Evolutionary conservation across 2,888 invertebrate genomes (phyloP), one percentile per base, ranked within the genome.

Genomic region (Drosophila prostipennis): DNA sequence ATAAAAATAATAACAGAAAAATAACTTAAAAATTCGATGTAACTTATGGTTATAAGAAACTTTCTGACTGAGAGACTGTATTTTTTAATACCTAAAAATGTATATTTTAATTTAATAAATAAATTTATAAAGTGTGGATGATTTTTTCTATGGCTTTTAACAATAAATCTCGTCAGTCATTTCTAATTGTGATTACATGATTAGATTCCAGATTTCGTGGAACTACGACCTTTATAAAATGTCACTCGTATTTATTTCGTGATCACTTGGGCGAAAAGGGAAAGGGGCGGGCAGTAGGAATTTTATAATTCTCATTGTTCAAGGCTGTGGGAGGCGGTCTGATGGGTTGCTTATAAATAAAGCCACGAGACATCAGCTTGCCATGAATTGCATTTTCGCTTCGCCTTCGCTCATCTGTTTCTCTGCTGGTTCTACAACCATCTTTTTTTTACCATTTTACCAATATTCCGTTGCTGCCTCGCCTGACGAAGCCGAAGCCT

Each of bases 311-410:
- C 77, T 65, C 75, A 77, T 73, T 81, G 74, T 77, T 67, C 69
- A 57, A 65, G 69, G 60, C 72, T 59, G 40, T 63, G 37, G 48
- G 23, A 26, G 64, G 13, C 26, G 29, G 2, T 6, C 5, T 14
- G 10, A 40, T 10, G 40, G 53, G 53, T 23, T 32, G 43, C 40
- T 52, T 43, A 61, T 59, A 75, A 73, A 72, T 71, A 81, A 81
- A 84, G 69, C 71, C 82, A 57, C 72, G 70, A 73, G 72, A 84
- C 82, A 85, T 80, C 81, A 75, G 77, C 70, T 75, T 79, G 61
- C 85, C 77, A 82, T 82, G 87, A 82, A 87, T 82, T 82, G 82
- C 87, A 87, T 82, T 87, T 82, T 82, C 63, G 61, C 58, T 55
- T 45, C 43, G 76, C 51, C 29, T 46, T 51, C 42, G 39, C 43